Percentiles rank a stretch among this genome's conserved stretches.
These are phyloP conservation scores for Trisateles emortualis DNA, from an alignment of 2,888 invertebrate genomes.

Conservation along the genomic window DNA sequence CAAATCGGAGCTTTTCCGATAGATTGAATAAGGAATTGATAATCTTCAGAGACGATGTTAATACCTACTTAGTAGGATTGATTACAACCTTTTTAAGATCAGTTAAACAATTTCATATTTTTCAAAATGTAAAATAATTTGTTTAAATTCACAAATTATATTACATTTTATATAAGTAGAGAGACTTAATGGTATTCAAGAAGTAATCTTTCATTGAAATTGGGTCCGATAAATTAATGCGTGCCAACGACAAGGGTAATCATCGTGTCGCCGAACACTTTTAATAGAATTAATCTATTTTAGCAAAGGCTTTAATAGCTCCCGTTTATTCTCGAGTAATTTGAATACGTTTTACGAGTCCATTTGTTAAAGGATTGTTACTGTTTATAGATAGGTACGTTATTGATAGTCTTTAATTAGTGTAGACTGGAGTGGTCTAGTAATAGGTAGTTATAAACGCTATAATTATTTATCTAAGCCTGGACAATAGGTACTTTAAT, in stretches of 20 bases:
- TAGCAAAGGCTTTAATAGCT: conserved; percentile 37
- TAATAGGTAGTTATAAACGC: neutral
- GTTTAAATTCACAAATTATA: neutral
- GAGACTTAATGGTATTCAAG: conserved; percentile 24
- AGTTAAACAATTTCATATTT: neutral
- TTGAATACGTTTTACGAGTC: conserved; percentile 33
- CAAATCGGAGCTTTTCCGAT: conserved; percentile 53
- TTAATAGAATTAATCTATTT: conserved; percentile 49
- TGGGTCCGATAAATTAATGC: conserved; percentile 51
- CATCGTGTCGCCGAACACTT: conserved; percentile 35
- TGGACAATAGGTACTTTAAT: too few relatives aligned
- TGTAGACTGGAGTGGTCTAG: neutral
- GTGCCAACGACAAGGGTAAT: conserved; percentile 31
- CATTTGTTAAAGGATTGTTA: conserved; percentile 11
- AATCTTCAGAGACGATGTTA: neutral
- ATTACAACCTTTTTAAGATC: neutral
- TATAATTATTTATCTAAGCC: too few relatives aligned
- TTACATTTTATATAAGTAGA: conserved; percentile 8
- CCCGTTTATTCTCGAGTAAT: conserved; percentile 36
- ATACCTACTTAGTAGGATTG: neutral
- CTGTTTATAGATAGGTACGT: neutral
- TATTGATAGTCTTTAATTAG: neutral
- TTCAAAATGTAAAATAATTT: too few relatives aligned
- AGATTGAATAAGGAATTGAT: conserved; percentile 35
- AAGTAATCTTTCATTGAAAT: conserved; percentile 43